Evolutionary conservation across 1,140 invertebrate genomes (phyloP).

Genomic region (Drosophila parabipectinata): DNA sequence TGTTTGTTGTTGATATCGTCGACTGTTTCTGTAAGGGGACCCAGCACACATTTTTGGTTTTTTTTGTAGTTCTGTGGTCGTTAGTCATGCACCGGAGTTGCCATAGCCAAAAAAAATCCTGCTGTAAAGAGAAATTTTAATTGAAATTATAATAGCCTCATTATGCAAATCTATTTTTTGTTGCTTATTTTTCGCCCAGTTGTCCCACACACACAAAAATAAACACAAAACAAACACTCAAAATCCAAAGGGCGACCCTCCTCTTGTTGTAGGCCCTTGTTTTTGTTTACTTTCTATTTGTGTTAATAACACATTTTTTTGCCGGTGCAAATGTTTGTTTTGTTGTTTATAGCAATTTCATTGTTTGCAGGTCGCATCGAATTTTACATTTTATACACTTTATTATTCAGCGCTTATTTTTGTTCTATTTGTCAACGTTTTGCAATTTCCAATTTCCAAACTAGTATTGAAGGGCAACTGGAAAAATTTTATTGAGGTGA

Average conservation of each 20-base stretch:
- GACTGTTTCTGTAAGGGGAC: neutral
- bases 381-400: slow-evolving; percentile 55
- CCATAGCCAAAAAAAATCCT: slow-evolving; percentile 39
- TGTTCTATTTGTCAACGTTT: slow-evolving; percentile 18
- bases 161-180: slow-evolving; percentile 71
- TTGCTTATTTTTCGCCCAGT: slow-evolving; percentile 52
- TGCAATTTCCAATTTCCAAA: slow-evolving; percentile 25
- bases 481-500: neutral
- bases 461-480: no score
- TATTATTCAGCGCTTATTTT: slow-evolving; percentile 52
- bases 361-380: slow-evolving; percentile 56
- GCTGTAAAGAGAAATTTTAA: slow-evolving; percentile 63
- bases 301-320: slow-evolving; percentile 50
- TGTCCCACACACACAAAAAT: slow-evolving; percentile 26
- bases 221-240: slow-evolving; percentile 40
- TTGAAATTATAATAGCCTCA: slow-evolving; percentile 80
- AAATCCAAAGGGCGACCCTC: slow-evolving; percentile 35
- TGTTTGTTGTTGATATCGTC: slow-evolving; percentile 30
- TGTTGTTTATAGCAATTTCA: slow-evolving; percentile 59
- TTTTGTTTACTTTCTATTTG: slow-evolving; percentile 63
- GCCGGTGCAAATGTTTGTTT: slow-evolving; percentile 37
- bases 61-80: slow-evolving; percentile 50
- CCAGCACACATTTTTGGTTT: slow-evolving; percentile 29
- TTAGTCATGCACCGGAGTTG: slow-evolving; percentile 56
- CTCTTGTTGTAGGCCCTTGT: neutral